Evolutionary conservation across 2,113 vertebrate genomes (phyloP).

Genomic region (Cyanocitta stelleri): DNA sequence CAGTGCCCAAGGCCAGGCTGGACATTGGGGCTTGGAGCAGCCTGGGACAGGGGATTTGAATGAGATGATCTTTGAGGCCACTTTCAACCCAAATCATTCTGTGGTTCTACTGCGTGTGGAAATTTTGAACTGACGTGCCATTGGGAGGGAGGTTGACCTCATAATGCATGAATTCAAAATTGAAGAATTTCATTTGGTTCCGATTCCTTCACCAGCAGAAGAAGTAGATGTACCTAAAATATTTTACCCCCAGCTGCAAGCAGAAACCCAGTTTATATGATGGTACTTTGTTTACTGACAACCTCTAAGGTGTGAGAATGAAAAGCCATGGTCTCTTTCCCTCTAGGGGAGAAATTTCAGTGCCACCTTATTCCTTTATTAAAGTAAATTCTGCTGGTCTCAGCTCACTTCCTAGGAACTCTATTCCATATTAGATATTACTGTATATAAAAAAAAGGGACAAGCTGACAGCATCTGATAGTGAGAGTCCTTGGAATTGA

Average conservation of each 20-base stretch:
- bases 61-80: too few species aligned
- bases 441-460: background rate
- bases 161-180: background rate
- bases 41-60: background rate
- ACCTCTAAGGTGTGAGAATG: background rate
- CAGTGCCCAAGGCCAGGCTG: background rate
- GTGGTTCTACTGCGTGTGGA: background rate
- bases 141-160: background rate
- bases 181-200: background rate
- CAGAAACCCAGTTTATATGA: background rate
- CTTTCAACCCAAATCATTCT: background rate
- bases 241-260: background rate
- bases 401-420: slow-evolving; percentile 11
- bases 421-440: slow-evolving; percentile 16
- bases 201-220: background rate
- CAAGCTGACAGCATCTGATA: slow-evolving; percentile 39
- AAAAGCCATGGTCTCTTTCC: background rate
- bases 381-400: slow-evolving; percentile 47
- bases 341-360: background rate
- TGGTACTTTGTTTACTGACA: background rate
- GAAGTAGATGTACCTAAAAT: background rate
- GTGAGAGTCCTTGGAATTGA: slow-evolving; percentile 38
- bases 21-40: background rate
- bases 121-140: background rate
- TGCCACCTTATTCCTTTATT: background rate